Percentiles rank a stretch among this genome's conserved stretches.
These are phyloP conservation scores for Mico argentatus DNA, from an alignment of 2,797 vertebrate species.

Conservation along the genomic window DNA sequence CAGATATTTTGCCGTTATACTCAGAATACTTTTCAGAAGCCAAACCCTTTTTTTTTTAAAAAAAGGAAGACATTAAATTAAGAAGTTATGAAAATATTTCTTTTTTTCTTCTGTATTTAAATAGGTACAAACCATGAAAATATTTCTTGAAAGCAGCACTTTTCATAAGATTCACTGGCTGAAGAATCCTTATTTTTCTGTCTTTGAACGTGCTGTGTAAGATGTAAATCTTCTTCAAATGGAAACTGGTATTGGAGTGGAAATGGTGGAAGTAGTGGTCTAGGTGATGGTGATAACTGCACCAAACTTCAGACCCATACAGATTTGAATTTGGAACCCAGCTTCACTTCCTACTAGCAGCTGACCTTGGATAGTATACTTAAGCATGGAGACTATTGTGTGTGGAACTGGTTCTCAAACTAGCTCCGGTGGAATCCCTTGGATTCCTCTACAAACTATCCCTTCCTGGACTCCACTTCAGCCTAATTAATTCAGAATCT, in stretches of 20 bases:
- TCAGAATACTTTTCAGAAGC: constrained; percentile 22
- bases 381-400: not conserved
- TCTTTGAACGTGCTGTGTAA: constrained; percentile 8
- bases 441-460: not conserved
- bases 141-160: not conserved
- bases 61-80: not conserved
- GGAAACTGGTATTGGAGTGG: not conserved
- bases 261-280: not conserved
- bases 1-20: constrained; percentile 38
- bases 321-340: constrained; percentile 9
- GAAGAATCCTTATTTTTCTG: not conserved
- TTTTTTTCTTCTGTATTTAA: not conserved
- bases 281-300: not conserved
- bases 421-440: not conserved
- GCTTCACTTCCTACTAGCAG: not conserved
- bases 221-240: not conserved
- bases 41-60: not conserved
- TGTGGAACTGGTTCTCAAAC: not conserved
- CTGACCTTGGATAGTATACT: not conserved
- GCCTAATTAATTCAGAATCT: constrained; percentile 24
- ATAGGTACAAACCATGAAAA: not conserved
- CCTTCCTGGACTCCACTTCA: not conserved
- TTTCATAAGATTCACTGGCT: not conserved
- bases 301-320: not conserved
- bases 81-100: constrained; percentile 49